A percentile compares a stretch with the other conserved stretches of the same genome.
phyloP scores from a whole-genome alignment of 2,888 invertebrate species.

The Balanococcus diminutus region DNA sequence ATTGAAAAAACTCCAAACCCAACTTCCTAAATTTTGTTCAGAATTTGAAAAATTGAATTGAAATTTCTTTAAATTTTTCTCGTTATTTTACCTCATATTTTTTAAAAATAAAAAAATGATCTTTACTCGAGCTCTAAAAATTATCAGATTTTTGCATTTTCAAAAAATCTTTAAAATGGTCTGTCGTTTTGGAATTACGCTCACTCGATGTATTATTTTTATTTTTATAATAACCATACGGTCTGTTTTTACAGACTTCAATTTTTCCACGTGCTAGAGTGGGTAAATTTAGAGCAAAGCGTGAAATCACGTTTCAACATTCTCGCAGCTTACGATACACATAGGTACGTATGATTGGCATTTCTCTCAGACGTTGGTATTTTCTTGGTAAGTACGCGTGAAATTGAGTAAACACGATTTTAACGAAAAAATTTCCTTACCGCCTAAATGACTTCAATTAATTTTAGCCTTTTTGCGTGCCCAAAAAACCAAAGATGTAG shows the following conservation, averaged over 20 bases:
- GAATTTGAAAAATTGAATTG: too few species aligned
- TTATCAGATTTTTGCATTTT: too few species aligned
- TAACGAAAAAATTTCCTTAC: neutral
- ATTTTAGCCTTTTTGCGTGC: neutral
- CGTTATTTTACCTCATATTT: too few species aligned
- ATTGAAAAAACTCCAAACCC: too few species aligned
- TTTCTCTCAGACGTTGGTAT: neutral
- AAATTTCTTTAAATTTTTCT: too few species aligned
- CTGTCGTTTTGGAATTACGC: too few species aligned
- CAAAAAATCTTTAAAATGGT: too few species aligned
- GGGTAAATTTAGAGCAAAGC: neutral
- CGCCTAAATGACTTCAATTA: slow-evolving; percentile 23
- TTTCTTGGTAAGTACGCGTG: slow-evolving; percentile 11
- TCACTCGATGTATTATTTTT: too few species aligned
- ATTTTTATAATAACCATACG: neutral
- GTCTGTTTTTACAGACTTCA: neutral
- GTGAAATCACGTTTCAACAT: neutral
- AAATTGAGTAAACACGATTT: slow-evolving; percentile 40
- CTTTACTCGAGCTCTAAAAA: too few species aligned
- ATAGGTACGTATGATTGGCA: neutral
- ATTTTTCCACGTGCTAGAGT: neutral
- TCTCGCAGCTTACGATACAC: neutral
- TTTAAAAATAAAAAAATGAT: too few species aligned
- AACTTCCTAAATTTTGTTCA: too few species aligned
- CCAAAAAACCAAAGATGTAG: neutral